These are phyloP conservation scores for Portunus trituberculatus DNA, from an alignment of 1,140 invertebrate genomes.

Conservation along the genomic window DNA sequence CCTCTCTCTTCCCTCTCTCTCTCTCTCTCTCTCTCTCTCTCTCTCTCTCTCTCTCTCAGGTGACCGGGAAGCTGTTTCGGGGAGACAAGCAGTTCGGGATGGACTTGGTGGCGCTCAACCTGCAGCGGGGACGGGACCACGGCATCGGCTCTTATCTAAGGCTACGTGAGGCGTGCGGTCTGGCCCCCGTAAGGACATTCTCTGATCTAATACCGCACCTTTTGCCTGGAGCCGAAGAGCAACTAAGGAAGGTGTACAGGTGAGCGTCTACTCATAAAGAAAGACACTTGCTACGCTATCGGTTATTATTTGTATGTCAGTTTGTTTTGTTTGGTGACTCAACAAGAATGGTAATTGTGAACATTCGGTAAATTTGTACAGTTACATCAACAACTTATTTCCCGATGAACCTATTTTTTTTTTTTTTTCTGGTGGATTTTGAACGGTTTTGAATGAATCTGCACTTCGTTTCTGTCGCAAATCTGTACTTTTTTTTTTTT, in stretches of 20 bases:
- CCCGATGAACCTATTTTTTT: too few relatives aligned
- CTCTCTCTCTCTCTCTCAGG: slow-evolving; percentile 13
- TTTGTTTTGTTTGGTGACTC: not conserved
- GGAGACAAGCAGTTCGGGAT: not conserved
- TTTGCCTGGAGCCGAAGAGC: not conserved
- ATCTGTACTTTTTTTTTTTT: too few relatives aligned
- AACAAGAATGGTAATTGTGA: too few relatives aligned
- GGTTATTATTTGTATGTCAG: not conserved
- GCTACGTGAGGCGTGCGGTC: slow-evolving; percentile 37
- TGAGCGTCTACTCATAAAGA: not conserved
- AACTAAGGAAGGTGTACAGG: slow-evolving; percentile 24
- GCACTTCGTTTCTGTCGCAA: too few relatives aligned
- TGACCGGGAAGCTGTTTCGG: not conserved
- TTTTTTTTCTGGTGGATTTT: too few relatives aligned
- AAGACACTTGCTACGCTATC: not conserved
- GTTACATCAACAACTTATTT: too few relatives aligned
- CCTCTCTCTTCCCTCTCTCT: slow-evolving; percentile 18
- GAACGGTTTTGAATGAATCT: too few relatives aligned
- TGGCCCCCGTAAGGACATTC: not conserved
- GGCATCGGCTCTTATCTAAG: not conserved
- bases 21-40: slow-evolving; percentile 6
- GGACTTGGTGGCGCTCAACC: slow-evolving; percentile 34
- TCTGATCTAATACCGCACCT: not conserved
- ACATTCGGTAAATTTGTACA: too few relatives aligned
- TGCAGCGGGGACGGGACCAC: slow-evolving; percentile 33